phyloP scores from a whole-genome alignment of 2,797 vertebrate genomes.

The Notolabrus celidotus region DNA sequence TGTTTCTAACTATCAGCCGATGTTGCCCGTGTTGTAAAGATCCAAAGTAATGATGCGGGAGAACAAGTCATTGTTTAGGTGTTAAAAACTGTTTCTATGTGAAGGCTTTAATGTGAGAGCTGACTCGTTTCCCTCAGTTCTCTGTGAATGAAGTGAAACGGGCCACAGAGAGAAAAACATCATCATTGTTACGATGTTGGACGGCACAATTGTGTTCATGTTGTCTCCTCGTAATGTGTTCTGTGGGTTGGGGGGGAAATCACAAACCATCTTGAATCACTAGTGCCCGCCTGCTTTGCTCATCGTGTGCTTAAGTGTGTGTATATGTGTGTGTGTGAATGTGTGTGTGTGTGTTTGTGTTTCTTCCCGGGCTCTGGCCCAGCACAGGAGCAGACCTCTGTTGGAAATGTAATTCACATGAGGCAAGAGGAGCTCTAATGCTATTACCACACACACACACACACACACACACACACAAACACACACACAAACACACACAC shows the following conservation, averaged over 20 bases:
- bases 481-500: neutral
- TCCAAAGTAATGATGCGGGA: neutral
- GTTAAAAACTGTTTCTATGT: neutral
- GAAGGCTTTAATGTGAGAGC: constrained; percentile 11
- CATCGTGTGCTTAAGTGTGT: constrained; percentile 18
- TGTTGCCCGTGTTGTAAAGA: too few relatives aligned
- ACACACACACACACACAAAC: too few relatives aligned
- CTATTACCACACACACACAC: constrained; percentile 70
- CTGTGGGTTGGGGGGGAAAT: constrained; percentile 41
- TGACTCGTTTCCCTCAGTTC: neutral
- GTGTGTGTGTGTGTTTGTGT: constrained; percentile 26
- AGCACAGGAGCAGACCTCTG: constrained; percentile 79
- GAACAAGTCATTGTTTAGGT: neutral
- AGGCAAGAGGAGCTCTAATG: constrained; percentile 77
- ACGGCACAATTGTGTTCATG: constrained; percentile 22
- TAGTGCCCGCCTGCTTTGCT: constrained; percentile 34
- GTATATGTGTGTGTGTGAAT: constrained; percentile 1
- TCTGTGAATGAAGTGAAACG: constrained; percentile 31
- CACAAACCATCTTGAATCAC: constrained; percentile 51
- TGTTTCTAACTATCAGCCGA: neutral
- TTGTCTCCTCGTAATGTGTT: constrained; percentile 38
- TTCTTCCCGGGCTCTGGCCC: constrained; percentile 62
- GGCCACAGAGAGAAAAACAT: constrained; percentile 32
- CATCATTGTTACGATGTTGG: constrained; percentile 32
- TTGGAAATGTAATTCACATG: constrained; percentile 80